These are phyloP conservation scores for Allygus modestus DNA, from an alignment of 2,888 invertebrate genomes.

Conservation along the genomic window DNA sequence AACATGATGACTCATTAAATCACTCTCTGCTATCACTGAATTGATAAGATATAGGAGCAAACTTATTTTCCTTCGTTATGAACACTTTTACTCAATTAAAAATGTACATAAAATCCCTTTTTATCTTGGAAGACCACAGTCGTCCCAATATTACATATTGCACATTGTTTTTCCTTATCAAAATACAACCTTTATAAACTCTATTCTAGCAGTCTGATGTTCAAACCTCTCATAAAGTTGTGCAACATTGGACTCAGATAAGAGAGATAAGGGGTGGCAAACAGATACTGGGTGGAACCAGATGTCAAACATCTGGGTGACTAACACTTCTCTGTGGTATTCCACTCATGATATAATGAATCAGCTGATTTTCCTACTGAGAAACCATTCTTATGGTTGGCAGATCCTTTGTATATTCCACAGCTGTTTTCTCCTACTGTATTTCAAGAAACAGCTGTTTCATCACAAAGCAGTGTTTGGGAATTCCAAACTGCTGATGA, in stretches of 20 bases:
- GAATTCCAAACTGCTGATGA: not conserved
- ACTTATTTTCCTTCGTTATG: not conserved
- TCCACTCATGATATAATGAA: not conserved
- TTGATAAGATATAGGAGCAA: constrained; percentile 19
- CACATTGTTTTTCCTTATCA: too few species aligned
- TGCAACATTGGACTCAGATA: not conserved
- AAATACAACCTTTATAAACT: not conserved
- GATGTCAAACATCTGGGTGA: not conserved
- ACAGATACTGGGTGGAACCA: not conserved
- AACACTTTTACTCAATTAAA: not conserved
- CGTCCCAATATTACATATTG: too few species aligned
- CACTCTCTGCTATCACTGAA: not conserved
- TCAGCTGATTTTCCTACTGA: not conserved
- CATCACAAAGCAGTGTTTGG: not conserved
- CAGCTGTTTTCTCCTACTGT: constrained; percentile 1
- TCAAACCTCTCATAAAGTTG: not conserved
- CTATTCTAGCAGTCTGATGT: not conserved
- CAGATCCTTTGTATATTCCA: not conserved
- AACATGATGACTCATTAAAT: not conserved
- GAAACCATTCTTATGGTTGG: not conserved
- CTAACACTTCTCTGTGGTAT: not conserved
- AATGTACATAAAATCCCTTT: not conserved
- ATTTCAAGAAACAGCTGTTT: constrained; percentile 3
- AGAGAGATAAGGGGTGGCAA: not conserved
- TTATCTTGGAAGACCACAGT: too few species aligned